Conservation (phyloP, 1,140 invertebrate genomes). For the Heliconius congener region DNA sequence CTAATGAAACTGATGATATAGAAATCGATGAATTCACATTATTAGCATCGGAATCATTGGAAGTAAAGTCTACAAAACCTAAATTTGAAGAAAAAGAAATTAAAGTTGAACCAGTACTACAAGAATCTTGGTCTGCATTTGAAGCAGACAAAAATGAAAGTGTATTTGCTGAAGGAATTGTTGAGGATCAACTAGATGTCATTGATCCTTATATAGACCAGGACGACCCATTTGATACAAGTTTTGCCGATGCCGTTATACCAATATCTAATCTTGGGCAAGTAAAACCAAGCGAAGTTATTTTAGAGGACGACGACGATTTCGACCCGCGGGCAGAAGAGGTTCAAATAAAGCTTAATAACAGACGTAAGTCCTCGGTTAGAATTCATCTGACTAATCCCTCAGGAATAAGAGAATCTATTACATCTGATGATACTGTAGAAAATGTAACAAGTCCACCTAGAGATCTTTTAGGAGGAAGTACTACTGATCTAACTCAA, state of each 20-base stretch:
- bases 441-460: constrained; percentile 64
- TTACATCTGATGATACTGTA: constrained; percentile 75
- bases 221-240: constrained; percentile 92
- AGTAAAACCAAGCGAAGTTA: constrained; percentile 82
- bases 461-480: constrained; percentile 87
- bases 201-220: constrained; percentile 68
- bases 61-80: constrained; percentile 79
- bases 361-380: constrained; percentile 81
- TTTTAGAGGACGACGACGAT: constrained; percentile 84
- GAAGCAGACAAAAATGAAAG: constrained; percentile 91
- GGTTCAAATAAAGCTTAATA: constrained; percentile 70
- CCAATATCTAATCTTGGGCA: constrained; percentile 75
- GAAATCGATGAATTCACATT: constrained; percentile 89
- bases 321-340: constrained; percentile 87
- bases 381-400: constrained; percentile 82
- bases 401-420: constrained; percentile 77
- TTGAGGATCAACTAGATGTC: constrained; percentile 79
- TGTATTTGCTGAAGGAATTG: constrained; percentile 89
- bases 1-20: constrained; percentile 80
- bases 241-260: constrained; percentile 89
- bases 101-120: constrained; percentile 68
- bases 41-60: constrained; percentile 87
- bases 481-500: constrained; percentile 88
- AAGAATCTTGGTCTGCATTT: constrained; percentile 84
- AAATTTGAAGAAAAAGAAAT: constrained; percentile 65